phyloP scores from a whole-genome alignment of 2,113 vertebrate genomes.

The Echinops telfairi region DNA sequence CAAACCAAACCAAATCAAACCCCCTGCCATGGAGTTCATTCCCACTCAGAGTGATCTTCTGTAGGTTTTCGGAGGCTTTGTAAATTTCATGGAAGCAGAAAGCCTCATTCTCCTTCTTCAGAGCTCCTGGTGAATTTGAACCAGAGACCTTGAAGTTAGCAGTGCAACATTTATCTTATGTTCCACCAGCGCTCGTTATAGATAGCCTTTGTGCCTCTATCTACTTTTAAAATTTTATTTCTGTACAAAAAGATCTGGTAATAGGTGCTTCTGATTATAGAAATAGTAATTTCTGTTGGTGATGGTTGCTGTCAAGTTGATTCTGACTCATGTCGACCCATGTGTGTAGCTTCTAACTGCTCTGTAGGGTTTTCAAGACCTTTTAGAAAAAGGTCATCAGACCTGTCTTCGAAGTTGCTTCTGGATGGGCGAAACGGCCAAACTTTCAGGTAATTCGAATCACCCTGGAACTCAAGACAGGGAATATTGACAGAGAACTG shows the following conservation, averaged over 20 bases:
- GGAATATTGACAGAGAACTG: not conserved
- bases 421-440: not conserved
- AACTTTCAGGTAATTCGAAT: not conserved
- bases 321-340: not conserved
- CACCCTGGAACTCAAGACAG: not conserved
- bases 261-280: not conserved
- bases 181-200: too few species aligned
- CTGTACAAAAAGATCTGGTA: conserved; percentile 2
- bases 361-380: not conserved
- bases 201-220: not conserved
- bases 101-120: too few species aligned
- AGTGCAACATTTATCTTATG: too few species aligned
- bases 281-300: not conserved
- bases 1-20: too few species aligned
- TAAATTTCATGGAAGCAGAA: too few species aligned
- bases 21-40: too few species aligned
- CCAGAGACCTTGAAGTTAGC: too few species aligned
- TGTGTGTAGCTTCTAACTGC: not conserved
- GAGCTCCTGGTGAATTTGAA: too few species aligned
- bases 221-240: not conserved
- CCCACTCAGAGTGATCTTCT: too few species aligned
- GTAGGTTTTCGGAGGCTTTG: too few species aligned
- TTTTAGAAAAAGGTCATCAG: not conserved
- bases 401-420: not conserved
- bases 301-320: not conserved